phyloP scores from a whole-genome alignment of 2,113 vertebrate genomes.

The Rhinichthys klamathensis region DNA sequence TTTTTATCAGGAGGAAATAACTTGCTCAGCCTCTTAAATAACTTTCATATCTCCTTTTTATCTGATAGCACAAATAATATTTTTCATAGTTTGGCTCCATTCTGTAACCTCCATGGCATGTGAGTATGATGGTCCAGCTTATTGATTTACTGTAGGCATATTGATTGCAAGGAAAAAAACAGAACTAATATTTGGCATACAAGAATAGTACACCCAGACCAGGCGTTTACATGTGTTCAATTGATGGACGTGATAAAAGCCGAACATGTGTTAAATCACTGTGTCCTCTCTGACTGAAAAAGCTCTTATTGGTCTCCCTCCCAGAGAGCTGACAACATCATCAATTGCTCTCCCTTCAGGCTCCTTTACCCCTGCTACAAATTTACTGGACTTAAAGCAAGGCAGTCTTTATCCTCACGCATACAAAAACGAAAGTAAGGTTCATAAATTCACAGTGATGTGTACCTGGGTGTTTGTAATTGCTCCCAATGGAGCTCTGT shows the following conservation, averaged over 20 bases:
- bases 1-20: not conserved
- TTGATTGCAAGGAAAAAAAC: not conserved
- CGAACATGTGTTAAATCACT: conserved; percentile 2
- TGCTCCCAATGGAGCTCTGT: conserved; percentile 18
- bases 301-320: not conserved
- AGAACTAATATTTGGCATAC: not conserved
- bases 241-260: conserved; percentile 16
- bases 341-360: not conserved
- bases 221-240: not conserved
- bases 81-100: not conserved
- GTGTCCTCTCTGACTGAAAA: conserved; percentile 26
- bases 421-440: not conserved
- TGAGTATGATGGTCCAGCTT: not conserved
- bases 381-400: conserved; percentile 14
- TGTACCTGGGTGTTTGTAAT: conserved; percentile 35
- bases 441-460: conserved; percentile 34
- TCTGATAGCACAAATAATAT: not conserved
- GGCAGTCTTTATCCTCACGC: conserved; percentile 11
- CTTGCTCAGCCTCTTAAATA: not conserved
- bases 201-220: not conserved
- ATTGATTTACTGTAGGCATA: not conserved
- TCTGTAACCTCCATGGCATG: not conserved
- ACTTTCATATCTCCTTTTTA: not conserved
- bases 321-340: conserved; percentile 9
- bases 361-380: conserved; percentile 1